A percentile compares a stretch with the other conserved stretches of the same genome.
Conservation (phyloP, 2,113 vertebrate genomes). For the Baryphthengus martii region DNA sequence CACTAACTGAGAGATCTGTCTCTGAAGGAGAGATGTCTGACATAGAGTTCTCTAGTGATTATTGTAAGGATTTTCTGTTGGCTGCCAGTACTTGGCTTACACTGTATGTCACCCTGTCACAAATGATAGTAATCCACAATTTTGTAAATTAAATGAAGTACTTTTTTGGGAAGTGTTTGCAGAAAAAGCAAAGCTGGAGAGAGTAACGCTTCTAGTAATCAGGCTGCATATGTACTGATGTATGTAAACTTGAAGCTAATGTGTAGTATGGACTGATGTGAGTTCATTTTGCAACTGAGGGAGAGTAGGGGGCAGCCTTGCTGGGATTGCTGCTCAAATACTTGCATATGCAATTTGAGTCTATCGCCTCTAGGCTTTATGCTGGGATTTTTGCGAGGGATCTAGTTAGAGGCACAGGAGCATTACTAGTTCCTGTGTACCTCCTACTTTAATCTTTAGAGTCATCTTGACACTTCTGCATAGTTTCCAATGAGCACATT, state of each 20-base stretch:
- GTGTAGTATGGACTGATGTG: neutral
- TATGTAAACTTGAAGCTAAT: neutral
- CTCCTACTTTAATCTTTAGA: neutral
- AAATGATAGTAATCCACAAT: neutral
- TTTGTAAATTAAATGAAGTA: neutral
- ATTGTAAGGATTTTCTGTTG: neutral
- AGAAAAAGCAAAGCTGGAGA: neutral
- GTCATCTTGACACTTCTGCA: rapidly evolving
- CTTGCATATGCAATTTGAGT: neutral
- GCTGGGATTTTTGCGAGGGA: neutral
- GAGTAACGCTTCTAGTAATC: neutral
- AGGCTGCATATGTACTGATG: rapidly evolving
- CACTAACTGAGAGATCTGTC: neutral
- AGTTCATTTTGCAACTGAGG: neutral
- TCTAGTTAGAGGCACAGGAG: neutral
- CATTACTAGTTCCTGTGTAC: neutral
- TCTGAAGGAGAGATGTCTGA: neutral
- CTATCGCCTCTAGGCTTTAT: neutral
- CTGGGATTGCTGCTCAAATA: neutral
- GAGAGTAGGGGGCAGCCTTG: neutral
- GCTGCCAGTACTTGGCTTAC: neutral
- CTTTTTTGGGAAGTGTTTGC: neutral
- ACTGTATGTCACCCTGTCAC: neutral
- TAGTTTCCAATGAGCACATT: neutral
- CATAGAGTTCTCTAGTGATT: neutral